These are phyloP conservation scores for Lomographa bimaculata DNA, from an alignment of 2,888 invertebrate genomes.

Conservation along the genomic window DNA sequence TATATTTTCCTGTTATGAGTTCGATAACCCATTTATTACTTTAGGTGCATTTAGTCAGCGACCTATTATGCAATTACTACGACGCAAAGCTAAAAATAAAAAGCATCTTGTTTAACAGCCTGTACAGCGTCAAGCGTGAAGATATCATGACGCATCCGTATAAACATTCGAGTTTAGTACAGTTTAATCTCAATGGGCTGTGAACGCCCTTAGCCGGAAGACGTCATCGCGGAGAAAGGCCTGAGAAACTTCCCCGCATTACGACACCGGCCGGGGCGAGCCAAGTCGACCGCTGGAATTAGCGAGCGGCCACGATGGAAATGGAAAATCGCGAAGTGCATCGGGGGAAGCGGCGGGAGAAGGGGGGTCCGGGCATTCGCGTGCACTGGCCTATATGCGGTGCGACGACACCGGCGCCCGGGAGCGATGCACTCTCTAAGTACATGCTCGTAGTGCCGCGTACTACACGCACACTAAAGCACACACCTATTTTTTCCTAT, in stretches of 20 bases:
- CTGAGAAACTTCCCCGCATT: slow-evolving; percentile 66
- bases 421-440: slow-evolving; percentile 82
- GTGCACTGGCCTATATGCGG: slow-evolving; percentile 84
- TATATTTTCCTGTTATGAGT: slow-evolving; percentile 21
- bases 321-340: slow-evolving; percentile 80
- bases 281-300: slow-evolving; percentile 62
- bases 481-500: slow-evolving; percentile 72
- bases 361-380: slow-evolving; percentile 71
- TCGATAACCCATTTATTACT: slow-evolving; percentile 19
- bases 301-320: slow-evolving; percentile 69
- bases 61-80: slow-evolving; percentile 18
- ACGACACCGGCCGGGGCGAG: slow-evolving; percentile 55
- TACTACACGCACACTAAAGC: slow-evolving; percentile 73
- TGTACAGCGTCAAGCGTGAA: slow-evolving; percentile 17
- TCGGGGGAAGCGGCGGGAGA: slow-evolving; percentile 45
- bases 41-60: slow-evolving; percentile 17
- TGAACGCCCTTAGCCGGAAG: slow-evolving; percentile 62
- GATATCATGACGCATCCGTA: slow-evolving; percentile 17
- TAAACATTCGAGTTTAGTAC: slow-evolving; percentile 39
- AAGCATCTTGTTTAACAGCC: slow-evolving; percentile 16
- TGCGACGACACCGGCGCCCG: slow-evolving; percentile 81
- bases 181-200: slow-evolving; percentile 44
- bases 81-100: slow-evolving; percentile 13
- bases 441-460: slow-evolving; percentile 68
- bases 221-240: slow-evolving; percentile 63